Evolutionary conservation across 2,888 invertebrate genomes (phyloP), one percentile per base, ranked within the genome.

Genomic region (Sarcophaga caerulescens): DNA sequence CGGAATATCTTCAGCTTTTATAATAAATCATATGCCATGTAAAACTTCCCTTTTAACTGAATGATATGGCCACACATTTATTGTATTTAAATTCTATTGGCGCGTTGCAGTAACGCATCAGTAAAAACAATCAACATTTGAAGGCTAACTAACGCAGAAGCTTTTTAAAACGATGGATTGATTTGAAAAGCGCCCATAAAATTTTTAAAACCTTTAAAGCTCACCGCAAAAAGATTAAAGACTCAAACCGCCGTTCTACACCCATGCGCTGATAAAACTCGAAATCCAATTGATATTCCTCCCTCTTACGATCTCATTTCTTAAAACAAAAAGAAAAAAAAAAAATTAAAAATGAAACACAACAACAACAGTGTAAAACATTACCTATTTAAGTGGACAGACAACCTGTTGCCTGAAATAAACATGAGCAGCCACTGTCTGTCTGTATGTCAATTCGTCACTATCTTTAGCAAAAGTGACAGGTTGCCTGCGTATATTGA

Each of bases 401-500:
- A 52, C 52, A 52, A 52, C 52, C 52, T 52, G 52, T 52, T 52
- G 52, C 17, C 81, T 77, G 59, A 71, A 73, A 71, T 77, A 66
- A 66, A n/a, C 60, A 74, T 70, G 70, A 71, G 70, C 66, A 60
- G 47, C 5, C 21, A 74, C 8, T 73, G 65, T 47, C 75, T 74
- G 17, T 62, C 60, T 60, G 84, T 69, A 23, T 80, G 65, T 47
- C 75, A 60, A 6, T 62, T 47, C 47, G 84, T 74, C 77, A 71
- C 19, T 60, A 66, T 82, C 70, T 21, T 77, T 59, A 66, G 71
- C 71, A 77, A 82, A 66, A 71, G 65, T 71, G 82, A 82, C 82
- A 82, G 71, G 77, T 82, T 82, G 76, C 77, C 23, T 82, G 71
- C 60, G 44, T 71, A 77, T 52, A 57, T 35, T 82, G 77, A 77